Evolutionary conservation across 2,113 vertebrate genomes (phyloP), one percentile per base, ranked within the genome.

Genomic region (Neolamprologus brichardi): DNA sequence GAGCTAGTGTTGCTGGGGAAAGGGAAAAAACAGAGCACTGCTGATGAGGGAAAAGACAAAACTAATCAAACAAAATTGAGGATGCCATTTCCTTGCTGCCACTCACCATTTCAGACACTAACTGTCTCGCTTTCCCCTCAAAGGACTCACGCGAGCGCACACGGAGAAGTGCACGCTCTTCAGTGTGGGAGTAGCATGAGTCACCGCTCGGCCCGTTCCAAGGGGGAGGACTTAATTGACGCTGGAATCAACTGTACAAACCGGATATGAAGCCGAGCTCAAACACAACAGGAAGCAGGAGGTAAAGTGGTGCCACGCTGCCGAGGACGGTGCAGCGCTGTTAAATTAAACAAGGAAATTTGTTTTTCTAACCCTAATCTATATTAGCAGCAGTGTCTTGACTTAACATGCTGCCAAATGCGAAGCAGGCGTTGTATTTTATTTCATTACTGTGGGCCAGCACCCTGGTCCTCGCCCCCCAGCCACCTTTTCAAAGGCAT

Each of bases 11-110:
- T 77, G 49, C 58, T 18, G 54, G 58, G 32, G 20, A 81, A 86
- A 84, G 15, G 46, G 23, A 9, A 28, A 18, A 49, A 77, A 18
- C 39, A 46, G 79, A 72, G 70, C 17, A 11, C 49, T 15, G 52
- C 54, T 89, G 89, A 95, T 93, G 90, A 92, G 91, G 87, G 89
- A 93, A 67, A 92, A 93, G 83, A 86, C 84, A 30, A 91, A 94
- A 89, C 88, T 92, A 93, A 94, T 94, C 92, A 92, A 87, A 87
- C 84, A 87, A n/a, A 94, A 92, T 92, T 84, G 92, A 53, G 70
- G 86, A 15, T 79, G 79, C 85, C 85, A 86, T 91, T 92, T 94
- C 88, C 82, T 81, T 37, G 78, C 91, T 90, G 92, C 89, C 91
- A 88, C 88, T 95, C 91, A 91, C 82, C 58, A 52, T 89, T 88